These are phyloP conservation scores for Penaeus chinensis DNA, from an alignment of 1,140 invertebrate species.

Conservation along the genomic window DNA sequence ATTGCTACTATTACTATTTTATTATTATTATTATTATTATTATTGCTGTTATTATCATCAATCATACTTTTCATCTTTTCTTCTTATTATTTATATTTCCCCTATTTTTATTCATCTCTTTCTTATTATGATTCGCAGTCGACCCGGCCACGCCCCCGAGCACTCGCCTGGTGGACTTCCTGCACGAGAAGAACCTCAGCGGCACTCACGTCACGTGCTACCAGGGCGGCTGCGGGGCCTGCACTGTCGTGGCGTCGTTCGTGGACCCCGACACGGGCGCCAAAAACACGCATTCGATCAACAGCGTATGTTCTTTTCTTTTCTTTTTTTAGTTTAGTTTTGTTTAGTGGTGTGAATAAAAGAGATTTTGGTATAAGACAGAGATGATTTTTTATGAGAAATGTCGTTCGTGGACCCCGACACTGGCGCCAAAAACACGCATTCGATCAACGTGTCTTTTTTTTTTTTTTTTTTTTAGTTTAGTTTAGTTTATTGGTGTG, in stretches of 20 bases:
- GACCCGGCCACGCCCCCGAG: slow-evolving; percentile 2
- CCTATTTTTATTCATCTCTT: no score
- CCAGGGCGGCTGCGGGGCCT: slow-evolving; percentile 86
- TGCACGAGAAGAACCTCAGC: slow-evolving; percentile 34
- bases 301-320: slow-evolving; percentile 40
- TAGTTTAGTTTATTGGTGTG: background rate
- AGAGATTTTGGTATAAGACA: no score
- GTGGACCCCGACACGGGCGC: slow-evolving; percentile 71
- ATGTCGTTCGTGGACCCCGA: slow-evolving; percentile 70
- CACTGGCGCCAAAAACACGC: slow-evolving; percentile 65
- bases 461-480: background rate
- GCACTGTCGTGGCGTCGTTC: slow-evolving; percentile 76
- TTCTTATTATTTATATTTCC: no score
- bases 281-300: slow-evolving; percentile 44
- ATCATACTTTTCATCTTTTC: no score
- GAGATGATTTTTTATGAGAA: no score
- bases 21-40: no score
- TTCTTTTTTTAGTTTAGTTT: background rate
- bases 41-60: no score
- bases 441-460: slow-evolving; percentile 40
- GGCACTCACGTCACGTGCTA: slow-evolving; percentile 71
- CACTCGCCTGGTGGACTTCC: slow-evolving; percentile 53
- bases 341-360: background rate
- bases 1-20: no score
- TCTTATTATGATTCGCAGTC: background rate